phyloP scores from a whole-genome alignment of 2,888 invertebrate species.

The Aphodius sticticus region DNA sequence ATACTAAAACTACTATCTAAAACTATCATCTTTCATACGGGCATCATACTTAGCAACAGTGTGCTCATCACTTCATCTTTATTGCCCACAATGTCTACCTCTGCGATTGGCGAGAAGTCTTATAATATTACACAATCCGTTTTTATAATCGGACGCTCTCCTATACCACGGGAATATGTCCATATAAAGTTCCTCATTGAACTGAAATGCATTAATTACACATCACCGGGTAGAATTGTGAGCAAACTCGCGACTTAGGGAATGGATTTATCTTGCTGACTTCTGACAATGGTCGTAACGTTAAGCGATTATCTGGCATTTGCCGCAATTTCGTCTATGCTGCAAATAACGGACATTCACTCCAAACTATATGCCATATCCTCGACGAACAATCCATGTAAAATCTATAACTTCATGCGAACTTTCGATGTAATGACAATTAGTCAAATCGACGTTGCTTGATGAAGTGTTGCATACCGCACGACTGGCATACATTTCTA shows the following conservation, averaged over 20 bases:
- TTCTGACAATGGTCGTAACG: slow-evolving; percentile 23
- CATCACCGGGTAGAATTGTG: background rate
- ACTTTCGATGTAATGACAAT: slow-evolving; percentile 4
- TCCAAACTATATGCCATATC: slow-evolving; percentile 14
- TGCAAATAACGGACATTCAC: slow-evolving; percentile 22
- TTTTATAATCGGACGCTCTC: background rate
- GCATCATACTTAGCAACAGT: no score
- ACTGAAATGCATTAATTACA: background rate
- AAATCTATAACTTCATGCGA: slow-evolving; percentile 10
- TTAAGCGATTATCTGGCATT: slow-evolving; percentile 24
- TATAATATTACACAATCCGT: background rate
- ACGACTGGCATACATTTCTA: slow-evolving; percentile 4
- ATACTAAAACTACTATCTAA: no score
- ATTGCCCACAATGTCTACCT: no score
- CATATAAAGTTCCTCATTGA: background rate
- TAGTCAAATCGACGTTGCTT: background rate
- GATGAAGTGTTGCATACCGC: background rate
- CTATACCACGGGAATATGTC: no score
- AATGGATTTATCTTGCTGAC: background rate
- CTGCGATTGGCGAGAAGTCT: no score
- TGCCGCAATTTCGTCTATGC: slow-evolving; percentile 13
- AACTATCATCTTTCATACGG: no score
- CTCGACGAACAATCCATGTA: background rate
- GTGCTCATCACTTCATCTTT: no score
- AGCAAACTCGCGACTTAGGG: background rate